Conservation (phyloP, 92 coral and sea anemone genomes). For the Ricordea florida region DNA sequence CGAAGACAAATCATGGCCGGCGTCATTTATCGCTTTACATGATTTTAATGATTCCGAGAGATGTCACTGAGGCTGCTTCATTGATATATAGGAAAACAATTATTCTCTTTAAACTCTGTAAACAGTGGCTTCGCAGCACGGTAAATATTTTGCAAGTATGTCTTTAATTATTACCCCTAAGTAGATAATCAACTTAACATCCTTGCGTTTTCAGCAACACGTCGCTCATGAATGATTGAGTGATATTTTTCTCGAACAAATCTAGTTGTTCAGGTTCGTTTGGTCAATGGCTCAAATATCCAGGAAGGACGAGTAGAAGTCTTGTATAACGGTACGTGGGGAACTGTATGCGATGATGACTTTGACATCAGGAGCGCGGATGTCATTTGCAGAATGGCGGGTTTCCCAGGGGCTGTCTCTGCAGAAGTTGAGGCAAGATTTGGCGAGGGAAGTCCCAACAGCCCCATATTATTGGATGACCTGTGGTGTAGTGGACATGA, state of each 20-base stretch:
- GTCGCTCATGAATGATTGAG: neutral
- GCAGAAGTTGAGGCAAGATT: constrained; percentile 20
- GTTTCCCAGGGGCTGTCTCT: constrained; percentile 47
- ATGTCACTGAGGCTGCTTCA: too few species aligned
- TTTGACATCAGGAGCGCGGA: constrained; percentile 54
- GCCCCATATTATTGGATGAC: constrained; percentile 43
- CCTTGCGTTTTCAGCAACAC: neutral
- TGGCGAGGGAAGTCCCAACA: constrained; percentile 34
- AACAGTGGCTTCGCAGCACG: too few species aligned
- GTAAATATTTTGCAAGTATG: too few species aligned
- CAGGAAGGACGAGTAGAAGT: constrained; percentile 61
- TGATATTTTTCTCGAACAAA: neutral
- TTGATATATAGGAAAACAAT: too few species aligned
- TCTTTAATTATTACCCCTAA: too few species aligned
- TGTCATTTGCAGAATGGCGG: constrained; percentile 64
- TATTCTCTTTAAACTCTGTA: too few species aligned
- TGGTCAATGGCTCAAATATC: constrained; percentile 40
- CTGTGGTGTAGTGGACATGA: constrained; percentile 58
- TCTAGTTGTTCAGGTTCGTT: constrained; percentile 36
- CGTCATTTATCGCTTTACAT: too few species aligned
- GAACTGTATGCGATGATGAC: constrained; percentile 58
- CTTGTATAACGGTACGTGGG: constrained; percentile 52
- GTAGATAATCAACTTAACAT: too few species aligned
- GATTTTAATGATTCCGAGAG: too few species aligned
- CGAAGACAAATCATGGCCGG: too few species aligned